These are phyloP conservation scores for Synergus umbraculus DNA, from an alignment of 2,888 invertebrate genomes.

Conservation along the genomic window DNA sequence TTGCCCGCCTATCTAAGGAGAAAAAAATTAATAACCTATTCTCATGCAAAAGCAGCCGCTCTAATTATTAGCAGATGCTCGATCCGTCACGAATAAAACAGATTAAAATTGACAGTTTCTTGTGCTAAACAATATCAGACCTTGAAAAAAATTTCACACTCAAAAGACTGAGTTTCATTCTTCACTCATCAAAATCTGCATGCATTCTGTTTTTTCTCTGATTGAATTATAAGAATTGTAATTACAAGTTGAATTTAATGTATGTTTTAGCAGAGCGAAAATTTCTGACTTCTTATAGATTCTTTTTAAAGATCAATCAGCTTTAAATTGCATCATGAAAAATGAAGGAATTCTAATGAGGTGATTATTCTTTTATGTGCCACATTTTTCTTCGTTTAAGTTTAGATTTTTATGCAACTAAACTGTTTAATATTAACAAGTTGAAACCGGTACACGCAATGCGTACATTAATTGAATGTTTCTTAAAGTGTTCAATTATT, in stretches of 20 bases:
- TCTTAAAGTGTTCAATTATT: no score
- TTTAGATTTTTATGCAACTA: not conserved
- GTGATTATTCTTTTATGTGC: not conserved
- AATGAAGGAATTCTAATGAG: not conserved
- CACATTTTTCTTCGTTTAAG: not conserved
- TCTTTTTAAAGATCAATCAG: not conserved
- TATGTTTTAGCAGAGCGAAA: not conserved
- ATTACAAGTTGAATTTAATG: not conserved
- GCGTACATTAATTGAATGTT: not conserved
- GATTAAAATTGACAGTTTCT: not conserved
- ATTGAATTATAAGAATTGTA: not conserved
- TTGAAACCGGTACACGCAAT: not conserved
- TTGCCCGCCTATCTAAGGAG: not conserved
- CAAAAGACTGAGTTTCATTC: not conserved
- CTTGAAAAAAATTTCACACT: not conserved
- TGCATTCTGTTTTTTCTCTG: not conserved
- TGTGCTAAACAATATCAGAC: not conserved
- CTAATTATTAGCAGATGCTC: not conserved
- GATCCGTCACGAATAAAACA: not conserved
- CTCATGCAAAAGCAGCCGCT: not conserved
- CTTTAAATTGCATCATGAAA: not conserved
- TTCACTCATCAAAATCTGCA: not conserved
- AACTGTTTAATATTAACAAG: not conserved
- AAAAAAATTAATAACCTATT: conserved; percentile 7
- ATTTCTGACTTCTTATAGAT: not conserved